Evolutionary conservation across 2,888 invertebrate genomes (phyloP).

Genomic region (Idaea straminata): DNA sequence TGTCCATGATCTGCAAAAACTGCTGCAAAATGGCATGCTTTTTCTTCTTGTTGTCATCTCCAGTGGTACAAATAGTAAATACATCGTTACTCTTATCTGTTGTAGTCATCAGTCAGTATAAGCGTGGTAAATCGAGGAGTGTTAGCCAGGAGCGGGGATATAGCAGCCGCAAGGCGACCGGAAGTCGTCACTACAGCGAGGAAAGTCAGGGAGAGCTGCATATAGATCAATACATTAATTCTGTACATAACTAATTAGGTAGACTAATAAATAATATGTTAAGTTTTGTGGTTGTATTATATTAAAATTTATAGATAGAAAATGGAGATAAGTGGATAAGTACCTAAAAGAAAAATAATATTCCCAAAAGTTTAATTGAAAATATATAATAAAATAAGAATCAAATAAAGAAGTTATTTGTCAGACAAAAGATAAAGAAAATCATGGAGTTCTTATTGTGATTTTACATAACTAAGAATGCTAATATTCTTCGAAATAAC

Average conservation of each 20-base stretch:
- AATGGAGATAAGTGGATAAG: not conserved
- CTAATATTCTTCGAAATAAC: too few relatives aligned
- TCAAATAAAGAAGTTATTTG: too few relatives aligned
- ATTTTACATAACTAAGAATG: too few relatives aligned
- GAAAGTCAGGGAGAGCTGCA: conserved; percentile 93
- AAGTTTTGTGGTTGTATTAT: not conserved
- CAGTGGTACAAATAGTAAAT: not conserved
- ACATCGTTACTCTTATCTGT: conserved; percentile 26
- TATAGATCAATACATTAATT: conserved; percentile 69
- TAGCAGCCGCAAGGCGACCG: conserved; percentile 84
- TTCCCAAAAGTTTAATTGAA: too few relatives aligned
- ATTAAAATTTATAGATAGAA: not conserved
- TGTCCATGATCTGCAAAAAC: too few relatives aligned
- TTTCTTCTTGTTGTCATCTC: too few relatives aligned
- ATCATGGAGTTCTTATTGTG: too few relatives aligned
- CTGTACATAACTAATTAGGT: not conserved
- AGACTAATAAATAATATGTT: not conserved
- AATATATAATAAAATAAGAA: too few relatives aligned
- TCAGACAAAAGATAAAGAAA: too few relatives aligned
- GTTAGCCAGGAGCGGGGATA: conserved; percentile 73
- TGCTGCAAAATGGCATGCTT: too few relatives aligned
- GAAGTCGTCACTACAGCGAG: conserved; percentile 90
- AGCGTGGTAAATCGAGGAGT: conserved; percentile 84
- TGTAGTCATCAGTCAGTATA: conserved; percentile 87
- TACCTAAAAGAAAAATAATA: too few relatives aligned